Conservation (phyloP, 1,140 invertebrate species). For the Apis florea region DNA sequence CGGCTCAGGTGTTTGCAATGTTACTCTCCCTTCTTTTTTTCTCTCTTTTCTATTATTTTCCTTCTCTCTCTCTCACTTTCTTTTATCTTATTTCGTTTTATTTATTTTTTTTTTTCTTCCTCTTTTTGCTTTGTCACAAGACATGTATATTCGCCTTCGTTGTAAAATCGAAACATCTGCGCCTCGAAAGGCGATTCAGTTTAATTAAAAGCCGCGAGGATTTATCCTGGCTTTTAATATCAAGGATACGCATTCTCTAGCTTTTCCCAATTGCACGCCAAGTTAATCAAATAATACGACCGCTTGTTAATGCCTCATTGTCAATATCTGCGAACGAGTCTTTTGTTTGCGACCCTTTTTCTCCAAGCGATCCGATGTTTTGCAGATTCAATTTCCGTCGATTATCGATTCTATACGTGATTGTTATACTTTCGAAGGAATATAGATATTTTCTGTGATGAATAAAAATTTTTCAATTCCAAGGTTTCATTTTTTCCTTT, state of each 20-base stretch:
- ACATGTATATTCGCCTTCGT: slow-evolving; percentile 19
- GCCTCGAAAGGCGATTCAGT: slow-evolving; percentile 30
- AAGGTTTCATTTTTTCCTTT: too few species aligned
- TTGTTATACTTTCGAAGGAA: too few species aligned
- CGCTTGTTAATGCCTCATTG: neutral
- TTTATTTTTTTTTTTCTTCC: neutral
- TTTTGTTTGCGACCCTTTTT: neutral
- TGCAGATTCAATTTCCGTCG: too few species aligned
- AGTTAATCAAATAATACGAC: slow-evolving; percentile 16
- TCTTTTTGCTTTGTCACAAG: slow-evolving; percentile 10
- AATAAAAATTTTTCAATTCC: too few species aligned
- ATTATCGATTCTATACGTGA: too few species aligned
- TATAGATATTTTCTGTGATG: too few species aligned
- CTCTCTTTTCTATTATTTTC: slow-evolving; percentile 27
- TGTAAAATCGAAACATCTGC: slow-evolving; percentile 53
- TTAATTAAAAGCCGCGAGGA: slow-evolving; percentile 53
- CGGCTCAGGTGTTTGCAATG: slow-evolving; percentile 54
- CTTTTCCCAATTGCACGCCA: slow-evolving; percentile 11
- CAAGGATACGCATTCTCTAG: slow-evolving; percentile 32
- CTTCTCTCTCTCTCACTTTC: neutral
- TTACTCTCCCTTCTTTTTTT: neutral
- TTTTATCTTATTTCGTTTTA: too few species aligned
- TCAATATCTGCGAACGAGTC: neutral
- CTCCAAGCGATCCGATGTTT: too few species aligned
- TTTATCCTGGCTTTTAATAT: slow-evolving; percentile 41